These are phyloP conservation scores for Bilobella aurantiaca DNA, from an alignment of 1,140 invertebrate genomes.

Conservation along the genomic window DNA sequence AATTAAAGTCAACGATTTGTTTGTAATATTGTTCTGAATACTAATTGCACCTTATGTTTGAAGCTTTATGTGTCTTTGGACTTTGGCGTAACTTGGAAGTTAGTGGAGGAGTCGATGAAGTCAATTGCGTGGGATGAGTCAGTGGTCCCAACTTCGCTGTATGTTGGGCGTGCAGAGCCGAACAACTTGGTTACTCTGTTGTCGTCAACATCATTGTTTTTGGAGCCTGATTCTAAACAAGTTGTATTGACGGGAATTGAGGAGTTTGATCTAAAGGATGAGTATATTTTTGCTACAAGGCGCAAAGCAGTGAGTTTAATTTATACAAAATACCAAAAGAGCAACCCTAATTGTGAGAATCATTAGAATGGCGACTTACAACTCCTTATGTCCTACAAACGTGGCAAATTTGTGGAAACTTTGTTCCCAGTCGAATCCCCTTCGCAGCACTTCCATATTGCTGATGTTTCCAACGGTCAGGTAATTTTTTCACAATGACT, in stretches of 20 bases:
- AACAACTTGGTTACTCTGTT: conserved; percentile 51
- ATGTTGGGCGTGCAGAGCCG: conserved; percentile 59
- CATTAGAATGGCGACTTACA: conserved; percentile 49
- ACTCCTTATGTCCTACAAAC: conserved; percentile 65
- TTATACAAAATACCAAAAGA: background rate
- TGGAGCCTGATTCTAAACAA: conserved; percentile 38
- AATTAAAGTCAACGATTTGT: conserved; percentile 1
- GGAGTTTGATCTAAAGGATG: conserved; percentile 69
- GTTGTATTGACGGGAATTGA: conserved; percentile 57
- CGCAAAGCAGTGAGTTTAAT: conserved; percentile 39
- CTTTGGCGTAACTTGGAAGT: conserved; percentile 58
- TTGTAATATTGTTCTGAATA: background rate
- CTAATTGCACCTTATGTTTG: conserved; percentile 10
- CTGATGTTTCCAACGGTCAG: conserved; percentile 67
- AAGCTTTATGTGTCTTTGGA: conserved; percentile 65
- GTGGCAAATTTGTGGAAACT: conserved; percentile 56
- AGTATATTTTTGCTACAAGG: conserved; percentile 73
- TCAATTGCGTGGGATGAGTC: conserved; percentile 56
- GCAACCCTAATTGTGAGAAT: background rate
- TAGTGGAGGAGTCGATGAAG: conserved; percentile 61
- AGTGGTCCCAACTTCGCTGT: conserved; percentile 45
- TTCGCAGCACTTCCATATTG: conserved; percentile 63
- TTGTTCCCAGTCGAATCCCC: conserved; percentile 59
- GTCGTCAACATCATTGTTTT: conserved; percentile 43
- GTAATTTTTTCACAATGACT: no score